phyloP scores from a whole-genome alignment of 1,140 invertebrate species.

The Cherax quadricarinatus region DNA sequence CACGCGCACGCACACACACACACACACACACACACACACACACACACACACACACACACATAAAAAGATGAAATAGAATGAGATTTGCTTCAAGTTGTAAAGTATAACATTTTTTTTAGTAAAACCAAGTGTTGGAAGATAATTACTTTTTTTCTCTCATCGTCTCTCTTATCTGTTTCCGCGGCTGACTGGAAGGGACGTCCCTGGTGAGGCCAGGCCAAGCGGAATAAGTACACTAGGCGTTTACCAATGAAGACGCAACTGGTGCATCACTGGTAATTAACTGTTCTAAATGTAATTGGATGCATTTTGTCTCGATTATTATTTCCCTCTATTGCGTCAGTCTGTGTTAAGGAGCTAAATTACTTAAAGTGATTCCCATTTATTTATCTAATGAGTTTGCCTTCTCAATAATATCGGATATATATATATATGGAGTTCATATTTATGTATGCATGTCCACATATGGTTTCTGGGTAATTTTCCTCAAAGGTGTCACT shows the following conservation, averaged over 20 bases:
- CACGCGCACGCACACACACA: not conserved
- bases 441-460: not conserved
- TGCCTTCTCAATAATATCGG: too few species aligned
- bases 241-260: not conserved
- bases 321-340: too few species aligned
- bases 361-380: too few species aligned
- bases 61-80: not conserved
- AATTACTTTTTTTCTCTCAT: not conserved
- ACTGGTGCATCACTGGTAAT: not conserved
- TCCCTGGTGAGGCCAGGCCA: not conserved
- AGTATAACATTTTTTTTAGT: too few species aligned
- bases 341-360: too few species aligned
- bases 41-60: not conserved
- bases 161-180: not conserved
- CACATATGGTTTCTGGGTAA: too few species aligned
- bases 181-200: not conserved
- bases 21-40: not conserved
- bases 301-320: too few species aligned
- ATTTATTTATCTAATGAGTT: too few species aligned
- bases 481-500: too few species aligned
- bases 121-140: not conserved
- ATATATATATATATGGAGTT: constrained; percentile 12
- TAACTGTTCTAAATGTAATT: too few species aligned
- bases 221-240: not conserved
- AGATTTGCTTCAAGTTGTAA: not conserved